Percentiles rank a stretch among this genome's conserved stretches.
Conservation (phyloP, 2,797 vertebrate genomes). For the Salarias fasciatus region DNA sequence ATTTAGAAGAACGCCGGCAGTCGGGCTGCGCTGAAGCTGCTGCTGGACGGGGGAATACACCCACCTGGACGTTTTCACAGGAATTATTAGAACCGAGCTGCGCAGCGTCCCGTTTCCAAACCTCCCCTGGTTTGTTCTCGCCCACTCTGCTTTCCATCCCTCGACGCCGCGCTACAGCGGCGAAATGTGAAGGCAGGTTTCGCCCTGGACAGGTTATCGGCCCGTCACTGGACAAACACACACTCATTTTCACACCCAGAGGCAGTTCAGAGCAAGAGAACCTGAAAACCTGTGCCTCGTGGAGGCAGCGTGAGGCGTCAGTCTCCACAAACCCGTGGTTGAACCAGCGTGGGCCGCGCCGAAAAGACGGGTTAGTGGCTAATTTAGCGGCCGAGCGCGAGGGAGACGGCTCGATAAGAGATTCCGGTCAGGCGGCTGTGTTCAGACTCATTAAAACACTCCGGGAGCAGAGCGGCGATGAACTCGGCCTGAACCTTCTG, state of each 20-base stretch:
- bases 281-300: too few relatives aligned
- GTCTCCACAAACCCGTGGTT: slow-evolving; percentile 41
- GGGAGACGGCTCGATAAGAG: slow-evolving; percentile 63
- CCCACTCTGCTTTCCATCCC: too few relatives aligned
- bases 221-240: too few relatives aligned
- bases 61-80: slow-evolving; percentile 29
- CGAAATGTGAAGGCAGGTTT: too few relatives aligned
- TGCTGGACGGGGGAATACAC: slow-evolving; percentile 47
- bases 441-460: slow-evolving; percentile 76
- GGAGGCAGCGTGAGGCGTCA: too few relatives aligned
- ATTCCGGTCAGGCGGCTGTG: slow-evolving; percentile 55
- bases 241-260: too few relatives aligned
- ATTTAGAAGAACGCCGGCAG: slow-evolving; percentile 62
- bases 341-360: slow-evolving; percentile 39
- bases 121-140: too few relatives aligned
- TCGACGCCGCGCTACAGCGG: too few relatives aligned
- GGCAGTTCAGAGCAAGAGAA: too few relatives aligned
- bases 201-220: too few relatives aligned
- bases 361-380: slow-evolving; percentile 56
- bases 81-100: too few relatives aligned
- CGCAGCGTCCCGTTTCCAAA: too few relatives aligned
- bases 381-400: slow-evolving; percentile 66
- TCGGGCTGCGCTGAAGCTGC: slow-evolving; percentile 25
- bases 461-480: slow-evolving; percentile 64
- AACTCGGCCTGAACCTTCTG: slow-evolving; percentile 72